These are phyloP conservation scores for Alethe diademata DNA, from an alignment of 2,113 vertebrate species.

Conservation along the genomic window DNA sequence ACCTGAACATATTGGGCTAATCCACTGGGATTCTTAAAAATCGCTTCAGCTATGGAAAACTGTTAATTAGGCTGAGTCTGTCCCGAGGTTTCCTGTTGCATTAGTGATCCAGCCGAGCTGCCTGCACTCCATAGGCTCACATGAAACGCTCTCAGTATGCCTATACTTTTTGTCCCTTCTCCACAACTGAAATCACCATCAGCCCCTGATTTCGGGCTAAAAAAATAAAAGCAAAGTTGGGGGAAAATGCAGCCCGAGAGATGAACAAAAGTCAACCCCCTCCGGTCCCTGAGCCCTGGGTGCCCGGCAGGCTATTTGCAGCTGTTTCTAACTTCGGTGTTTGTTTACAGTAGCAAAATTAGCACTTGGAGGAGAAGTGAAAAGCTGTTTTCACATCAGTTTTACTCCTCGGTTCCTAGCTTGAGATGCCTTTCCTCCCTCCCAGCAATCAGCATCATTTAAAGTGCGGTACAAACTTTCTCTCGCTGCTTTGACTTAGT, in stretches of 20 bases:
- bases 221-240: background rate
- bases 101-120: slow-evolving; percentile 22
- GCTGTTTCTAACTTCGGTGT: slow-evolving; percentile 62
- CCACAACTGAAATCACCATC: background rate
- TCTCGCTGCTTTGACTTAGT: background rate
- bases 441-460: background rate
- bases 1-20: slow-evolving; percentile 65
- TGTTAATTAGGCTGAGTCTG: slow-evolving; percentile 63
- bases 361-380: slow-evolving; percentile 45
- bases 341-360: slow-evolving; percentile 62
- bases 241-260: background rate
- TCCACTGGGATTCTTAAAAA: slow-evolving; percentile 60
- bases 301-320: slow-evolving; percentile 49
- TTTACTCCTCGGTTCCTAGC: slow-evolving; percentile 25
- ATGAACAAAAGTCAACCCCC: background rate
- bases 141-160: background rate
- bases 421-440: background rate
- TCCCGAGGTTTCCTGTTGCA: slow-evolving; percentile 66
- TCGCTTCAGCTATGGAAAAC: slow-evolving; percentile 60
- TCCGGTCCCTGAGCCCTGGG: background rate
- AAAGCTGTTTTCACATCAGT: slow-evolving; percentile 63
- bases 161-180: background rate
- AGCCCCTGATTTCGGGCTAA: background rate
- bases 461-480: slow-evolving; percentile 44
- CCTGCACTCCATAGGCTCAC: slow-evolving; percentile 1